Evolutionary conservation across 2,113 vertebrate species (phyloP).

Genomic region (Monopterus albus): DNA sequence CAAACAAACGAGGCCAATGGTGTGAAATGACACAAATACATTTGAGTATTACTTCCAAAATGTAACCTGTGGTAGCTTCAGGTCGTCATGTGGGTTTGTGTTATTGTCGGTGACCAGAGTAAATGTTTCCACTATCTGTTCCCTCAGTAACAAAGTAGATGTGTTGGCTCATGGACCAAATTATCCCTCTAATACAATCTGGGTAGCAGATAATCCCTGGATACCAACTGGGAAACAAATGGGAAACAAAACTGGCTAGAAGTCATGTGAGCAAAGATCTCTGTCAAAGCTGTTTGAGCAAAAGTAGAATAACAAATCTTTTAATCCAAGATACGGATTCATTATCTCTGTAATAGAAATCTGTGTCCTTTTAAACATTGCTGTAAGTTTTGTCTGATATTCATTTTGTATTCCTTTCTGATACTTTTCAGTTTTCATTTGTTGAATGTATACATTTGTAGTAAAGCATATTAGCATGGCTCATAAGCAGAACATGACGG

Average conservation of each 20-base stretch:
- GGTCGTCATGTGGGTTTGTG: background rate
- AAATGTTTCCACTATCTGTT: background rate
- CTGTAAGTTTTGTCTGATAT: too few relatives aligned
- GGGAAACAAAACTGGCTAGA: conserved; percentile 8
- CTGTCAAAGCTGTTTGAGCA: background rate
- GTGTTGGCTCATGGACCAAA: conserved; percentile 32
- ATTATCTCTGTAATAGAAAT: background rate
- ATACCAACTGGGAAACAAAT: conserved; percentile 40
- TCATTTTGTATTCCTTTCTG: background rate
- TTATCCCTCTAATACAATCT: conserved; percentile 71
- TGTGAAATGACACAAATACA: background rate
- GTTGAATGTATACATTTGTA: background rate
- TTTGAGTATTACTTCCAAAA: background rate
- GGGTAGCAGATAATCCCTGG: conserved; percentile 65
- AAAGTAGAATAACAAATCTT: background rate
- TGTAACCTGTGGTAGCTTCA: background rate
- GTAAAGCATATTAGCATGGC: background rate
- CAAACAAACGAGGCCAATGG: background rate
- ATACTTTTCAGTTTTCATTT: background rate
- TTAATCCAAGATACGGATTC: background rate
- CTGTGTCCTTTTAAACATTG: background rate
- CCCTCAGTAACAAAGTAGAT: conserved; percentile 36
- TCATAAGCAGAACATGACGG: background rate
- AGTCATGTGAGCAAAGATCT: background rate
- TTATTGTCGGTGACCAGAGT: conserved; percentile 6